phyloP scores from a whole-genome alignment of 2,888 invertebrate genomes.

The Formica aserva region DNA sequence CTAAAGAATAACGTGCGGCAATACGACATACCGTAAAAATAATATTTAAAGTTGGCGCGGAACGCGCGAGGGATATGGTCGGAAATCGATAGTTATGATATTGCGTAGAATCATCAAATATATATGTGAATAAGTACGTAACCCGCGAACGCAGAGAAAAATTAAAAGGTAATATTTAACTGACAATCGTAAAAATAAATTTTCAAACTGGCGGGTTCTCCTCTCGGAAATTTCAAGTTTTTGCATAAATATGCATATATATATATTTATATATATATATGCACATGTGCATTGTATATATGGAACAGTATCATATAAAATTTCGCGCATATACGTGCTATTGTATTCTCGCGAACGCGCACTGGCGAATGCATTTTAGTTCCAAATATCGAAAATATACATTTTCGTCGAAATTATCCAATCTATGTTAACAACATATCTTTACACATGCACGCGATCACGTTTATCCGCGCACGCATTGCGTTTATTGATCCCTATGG shows the following conservation, averaged over 20 bases:
- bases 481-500: conserved; percentile 3
- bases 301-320: conserved; percentile 12
- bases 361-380: conserved; percentile 15
- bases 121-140: conserved; percentile 35
- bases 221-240: conserved; percentile 49
- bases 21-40: conserved; percentile 36
- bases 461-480: background rate
- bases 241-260: background rate
- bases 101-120: conserved; percentile 35
- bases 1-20: conserved; percentile 24
- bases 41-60: conserved; percentile 40
- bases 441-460: conserved; percentile 1
- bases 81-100: conserved; percentile 49
- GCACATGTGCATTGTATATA: background rate
- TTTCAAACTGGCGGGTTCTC: conserved; percentile 11
- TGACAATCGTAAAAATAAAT: conserved; percentile 41
- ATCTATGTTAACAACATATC: conserved; percentile 46
- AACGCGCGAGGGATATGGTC: background rate
- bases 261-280: background rate
- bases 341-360: conserved; percentile 9
- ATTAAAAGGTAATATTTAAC: conserved; percentile 49
- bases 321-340: background rate
- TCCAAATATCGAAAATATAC: background rate
- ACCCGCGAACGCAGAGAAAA: conserved; percentile 22
- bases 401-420: conserved; percentile 42